Evolutionary conservation across 2,888 invertebrate species (phyloP), one percentile per base, ranked within the genome.

Genomic region (Heliconius hortense): DNA sequence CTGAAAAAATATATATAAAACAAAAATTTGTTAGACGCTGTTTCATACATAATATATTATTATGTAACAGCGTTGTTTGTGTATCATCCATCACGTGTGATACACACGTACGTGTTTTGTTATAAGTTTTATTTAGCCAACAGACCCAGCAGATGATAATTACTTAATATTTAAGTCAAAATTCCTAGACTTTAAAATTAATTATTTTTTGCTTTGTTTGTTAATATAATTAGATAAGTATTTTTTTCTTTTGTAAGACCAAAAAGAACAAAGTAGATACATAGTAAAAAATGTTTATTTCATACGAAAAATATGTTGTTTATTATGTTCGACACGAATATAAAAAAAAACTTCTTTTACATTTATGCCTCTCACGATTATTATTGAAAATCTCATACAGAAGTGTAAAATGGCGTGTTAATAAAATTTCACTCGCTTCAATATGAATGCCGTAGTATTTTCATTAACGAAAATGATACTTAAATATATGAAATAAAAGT

Each of bases 401-500:
- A 74, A 59, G 28, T 72, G 43, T 26, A 26, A 56, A 56, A 64
- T 72, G 76, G 67, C 60, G 75, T 78, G 62, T 73, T 75, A 75
- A 73, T 75, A 78, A 73, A 72, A 76, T 72, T 73, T 60, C 53
- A 73, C 39, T 71, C 64, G 56, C 64, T 64, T 70, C 67, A 43
- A 69, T 53, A 74, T 73, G 70, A 73, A 74, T 74, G 77, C 76
- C 72, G 77, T 79, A 76, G 73, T 79, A 81, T 84, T 84, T 83
- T 82, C 81, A 81, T 76, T 85, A 88, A 86, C 82, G 82, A 78
- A 78, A 77, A 78, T 85, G 81, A 76, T 81, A 81, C 76, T 86
- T 86, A 83, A 82, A 77, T 76, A 84, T 89, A 91, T 90, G 86
- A 88, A 85, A 91, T 88, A 85, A 91, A 92, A 93, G 93, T 93